phyloP scores from a whole-genome alignment of 2,797 vertebrate species.

The Epinephelus coioides region DNA sequence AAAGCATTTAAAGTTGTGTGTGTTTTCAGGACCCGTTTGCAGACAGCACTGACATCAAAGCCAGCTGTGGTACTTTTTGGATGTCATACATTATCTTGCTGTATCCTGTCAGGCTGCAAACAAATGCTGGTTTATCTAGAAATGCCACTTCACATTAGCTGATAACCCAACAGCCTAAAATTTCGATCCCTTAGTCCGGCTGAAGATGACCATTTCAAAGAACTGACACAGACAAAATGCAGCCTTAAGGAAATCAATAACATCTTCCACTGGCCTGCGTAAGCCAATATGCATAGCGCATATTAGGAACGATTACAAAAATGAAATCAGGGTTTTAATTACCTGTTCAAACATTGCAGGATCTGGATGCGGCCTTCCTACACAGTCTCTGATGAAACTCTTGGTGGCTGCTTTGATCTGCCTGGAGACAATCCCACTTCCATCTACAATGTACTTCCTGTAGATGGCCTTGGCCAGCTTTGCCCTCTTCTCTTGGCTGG shows the following conservation, averaged over 20 bases:
- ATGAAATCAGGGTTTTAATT: slow-evolving; percentile 28
- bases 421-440: slow-evolving; percentile 91
- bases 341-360: slow-evolving; percentile 94
- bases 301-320: background rate
- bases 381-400: slow-evolving; percentile 94
- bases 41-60: background rate
- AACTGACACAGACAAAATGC: background rate
- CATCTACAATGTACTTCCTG: slow-evolving; percentile 95
- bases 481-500: slow-evolving; percentile 88
- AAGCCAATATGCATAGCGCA: background rate
- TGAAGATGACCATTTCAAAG: background rate
- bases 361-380: slow-evolving; percentile 92
- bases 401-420: slow-evolving; percentile 94
- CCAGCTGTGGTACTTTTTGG: background rate
- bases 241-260: background rate
- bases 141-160: background rate
- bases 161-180: background rate
- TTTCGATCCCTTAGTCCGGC: background rate
- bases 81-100: background rate
- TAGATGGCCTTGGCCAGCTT: slow-evolving; percentile 98
- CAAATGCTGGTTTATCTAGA: background rate
- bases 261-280: background rate
- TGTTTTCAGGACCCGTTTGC: background rate
- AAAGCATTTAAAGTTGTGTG: background rate
- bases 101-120: background rate